phyloP scores from a whole-genome alignment of 2,888 invertebrate species.

The Pemphredon lugubris region DNA sequence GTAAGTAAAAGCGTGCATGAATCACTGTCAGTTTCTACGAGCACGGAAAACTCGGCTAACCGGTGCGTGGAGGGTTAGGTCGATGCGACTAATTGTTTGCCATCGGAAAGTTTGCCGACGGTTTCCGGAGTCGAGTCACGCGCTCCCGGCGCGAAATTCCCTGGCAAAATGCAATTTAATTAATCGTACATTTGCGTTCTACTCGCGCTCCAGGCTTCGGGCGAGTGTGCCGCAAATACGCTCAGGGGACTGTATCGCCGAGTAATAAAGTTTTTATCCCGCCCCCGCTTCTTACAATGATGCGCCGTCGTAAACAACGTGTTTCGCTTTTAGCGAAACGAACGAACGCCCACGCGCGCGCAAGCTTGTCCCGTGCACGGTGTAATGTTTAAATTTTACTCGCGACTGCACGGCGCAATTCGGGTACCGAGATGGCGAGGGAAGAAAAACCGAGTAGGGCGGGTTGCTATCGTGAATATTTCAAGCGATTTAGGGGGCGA shows the following conservation, averaged over 20 bases:
- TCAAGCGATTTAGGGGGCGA: no score
- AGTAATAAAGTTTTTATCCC: slow-evolving; percentile 52
- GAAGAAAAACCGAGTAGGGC: no score
- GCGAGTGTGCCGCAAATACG: slow-evolving; percentile 46
- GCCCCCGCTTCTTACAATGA: slow-evolving; percentile 18
- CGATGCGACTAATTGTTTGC: slow-evolving; percentile 49
- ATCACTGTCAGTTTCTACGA: no score
- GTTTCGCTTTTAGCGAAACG: slow-evolving; percentile 2
- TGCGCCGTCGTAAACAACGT: slow-evolving; percentile 11
- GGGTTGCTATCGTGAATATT: no score
- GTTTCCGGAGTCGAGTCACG: slow-evolving; percentile 60
- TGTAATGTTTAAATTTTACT: background rate
- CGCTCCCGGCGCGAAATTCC: slow-evolving; percentile 50
- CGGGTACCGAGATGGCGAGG: no score
- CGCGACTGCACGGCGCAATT: no score
- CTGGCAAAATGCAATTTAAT: slow-evolving; percentile 68
- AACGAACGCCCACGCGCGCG: background rate
- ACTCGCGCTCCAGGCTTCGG: slow-evolving; percentile 33
- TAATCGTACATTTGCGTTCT: slow-evolving; percentile 65
- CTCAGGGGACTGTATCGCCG: slow-evolving; percentile 22
- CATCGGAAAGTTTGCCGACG: slow-evolving; percentile 45
- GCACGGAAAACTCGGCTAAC: no score
- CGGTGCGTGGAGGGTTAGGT: no score
- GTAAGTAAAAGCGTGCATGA: no score
- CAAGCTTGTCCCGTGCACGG: slow-evolving; percentile 1